Evolutionary conservation across 2,797 vertebrate species (phyloP).

Genomic region (Paratrypauchen microcephalus): DNA sequence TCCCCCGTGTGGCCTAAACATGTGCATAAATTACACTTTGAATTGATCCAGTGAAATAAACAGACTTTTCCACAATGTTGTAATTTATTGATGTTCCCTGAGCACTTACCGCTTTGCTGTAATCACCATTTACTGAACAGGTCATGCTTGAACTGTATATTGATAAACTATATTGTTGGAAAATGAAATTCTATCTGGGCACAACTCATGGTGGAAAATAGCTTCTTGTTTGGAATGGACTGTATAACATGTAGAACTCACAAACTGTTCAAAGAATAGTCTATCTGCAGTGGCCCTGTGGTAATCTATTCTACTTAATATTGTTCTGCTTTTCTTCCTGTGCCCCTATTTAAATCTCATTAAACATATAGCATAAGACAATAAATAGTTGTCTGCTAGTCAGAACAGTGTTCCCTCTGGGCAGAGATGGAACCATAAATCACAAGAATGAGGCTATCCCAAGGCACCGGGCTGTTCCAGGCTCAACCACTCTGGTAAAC

Average conservation of each 20-base stretch:
- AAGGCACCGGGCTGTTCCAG: conserved; percentile 21
- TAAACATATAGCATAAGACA: conserved; percentile 27
- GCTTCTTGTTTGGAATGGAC: conserved; percentile 25
- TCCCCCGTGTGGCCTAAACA: not conserved
- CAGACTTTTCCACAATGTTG: not conserved
- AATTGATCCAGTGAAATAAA: not conserved
- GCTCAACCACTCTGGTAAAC: conserved; percentile 19
- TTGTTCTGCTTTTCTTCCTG: conserved; percentile 23
- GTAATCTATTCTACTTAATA: conserved; percentile 33
- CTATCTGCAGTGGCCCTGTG: conserved; percentile 22
- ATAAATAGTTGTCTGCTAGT: conserved; percentile 44
- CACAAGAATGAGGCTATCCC: conserved; percentile 24
- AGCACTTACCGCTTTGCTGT: conserved; percentile 61
- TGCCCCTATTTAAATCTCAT: conserved; percentile 44
- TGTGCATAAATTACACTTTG: not conserved
- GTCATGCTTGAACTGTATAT: conserved; percentile 65
- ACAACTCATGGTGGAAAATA: conserved; percentile 23
- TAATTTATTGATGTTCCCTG: conserved; percentile 53
- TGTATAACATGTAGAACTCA: conserved; percentile 40
- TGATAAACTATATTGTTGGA: conserved; percentile 58
- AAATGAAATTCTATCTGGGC: conserved; percentile 49
- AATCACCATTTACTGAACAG: conserved; percentile 66
- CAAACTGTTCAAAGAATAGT: conserved; percentile 13
- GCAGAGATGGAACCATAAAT: conserved; percentile 37
- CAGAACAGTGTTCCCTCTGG: conserved; percentile 18